Percentiles rank a stretch among this genome's conserved stretches.
These are phyloP conservation scores for Desmophyllum pertusum DNA, from an alignment of 92 coral and sea anemone genomes.

Conservation along the genomic window DNA sequence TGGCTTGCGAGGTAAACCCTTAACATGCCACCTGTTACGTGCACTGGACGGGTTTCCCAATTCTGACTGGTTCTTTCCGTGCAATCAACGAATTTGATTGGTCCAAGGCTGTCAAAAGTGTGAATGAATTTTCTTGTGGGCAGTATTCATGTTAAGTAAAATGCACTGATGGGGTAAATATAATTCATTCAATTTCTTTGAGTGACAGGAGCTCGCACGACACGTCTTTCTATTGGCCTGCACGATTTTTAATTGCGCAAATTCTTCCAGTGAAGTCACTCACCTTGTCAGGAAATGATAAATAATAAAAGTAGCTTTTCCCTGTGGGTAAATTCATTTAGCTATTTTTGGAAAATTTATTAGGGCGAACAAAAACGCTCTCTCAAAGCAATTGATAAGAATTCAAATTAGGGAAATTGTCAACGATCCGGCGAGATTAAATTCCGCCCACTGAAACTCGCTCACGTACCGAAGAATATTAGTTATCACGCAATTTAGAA, in stretches of 20 bases:
- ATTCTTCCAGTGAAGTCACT: not conserved
- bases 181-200: slow-evolving; percentile 6
- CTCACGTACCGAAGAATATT: not conserved
- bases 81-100: slow-evolving; percentile 23
- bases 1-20: slow-evolving; percentile 23
- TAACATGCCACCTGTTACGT: slow-evolving; percentile 49
- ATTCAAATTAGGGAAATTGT: slow-evolving; percentile 27
- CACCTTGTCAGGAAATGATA: not conserved
- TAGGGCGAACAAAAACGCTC: not conserved
- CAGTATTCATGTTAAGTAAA: slow-evolving; percentile 38
- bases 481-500: not conserved
- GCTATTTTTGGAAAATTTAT: not conserved
- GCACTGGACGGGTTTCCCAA: slow-evolving; percentile 22
- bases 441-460: not conserved
- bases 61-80: slow-evolving; percentile 32
- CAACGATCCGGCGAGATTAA: not conserved
- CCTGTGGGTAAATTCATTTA: not conserved
- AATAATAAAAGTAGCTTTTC: not conserved
- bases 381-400: not conserved
- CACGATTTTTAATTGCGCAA: not conserved
- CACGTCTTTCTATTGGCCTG: slow-evolving; percentile 13
- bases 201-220: not conserved
- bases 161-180: slow-evolving; percentile 15
- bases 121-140: slow-evolving; percentile 49
- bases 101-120: not conserved